Evolutionary conservation across 2,797 vertebrate genomes (phyloP).

Genomic region (Mus minutoides): DNA sequence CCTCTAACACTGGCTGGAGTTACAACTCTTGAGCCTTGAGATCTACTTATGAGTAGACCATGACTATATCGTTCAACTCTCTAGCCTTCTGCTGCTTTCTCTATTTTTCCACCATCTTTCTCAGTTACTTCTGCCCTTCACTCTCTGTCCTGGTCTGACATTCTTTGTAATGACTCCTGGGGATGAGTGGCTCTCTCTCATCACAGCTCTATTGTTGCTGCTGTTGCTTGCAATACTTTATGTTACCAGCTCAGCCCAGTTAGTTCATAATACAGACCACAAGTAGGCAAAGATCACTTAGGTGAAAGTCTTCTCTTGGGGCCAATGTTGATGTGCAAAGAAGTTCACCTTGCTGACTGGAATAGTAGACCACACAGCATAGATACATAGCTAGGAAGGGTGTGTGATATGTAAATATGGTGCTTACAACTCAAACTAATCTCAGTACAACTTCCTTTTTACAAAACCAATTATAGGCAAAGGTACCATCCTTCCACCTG

Average conservation of each 20-base stretch:
- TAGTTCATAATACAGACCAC: not conserved
- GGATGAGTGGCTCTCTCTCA: not conserved
- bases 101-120: not conserved
- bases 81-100: not conserved
- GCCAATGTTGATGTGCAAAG: not conserved
- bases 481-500: not conserved
- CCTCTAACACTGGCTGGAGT: no score
- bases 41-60: no score
- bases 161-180: not conserved
- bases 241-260: not conserved
- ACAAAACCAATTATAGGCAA: not conserved
- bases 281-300: not conserved
- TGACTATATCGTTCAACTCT: not conserved
- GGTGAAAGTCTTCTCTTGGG: not conserved
- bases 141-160: not conserved
- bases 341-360: not conserved
- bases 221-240: not conserved
- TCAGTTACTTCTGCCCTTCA: not conserved
- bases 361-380: not conserved
- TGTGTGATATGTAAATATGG: not conserved
- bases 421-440: not conserved
- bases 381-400: not conserved
- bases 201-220: not conserved
- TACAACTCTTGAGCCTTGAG: not conserved
- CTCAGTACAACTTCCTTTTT: not conserved